Evolutionary conservation across 2,113 vertebrate species (phyloP).

Genomic region (Hymenochirus boettgeri): DNA sequence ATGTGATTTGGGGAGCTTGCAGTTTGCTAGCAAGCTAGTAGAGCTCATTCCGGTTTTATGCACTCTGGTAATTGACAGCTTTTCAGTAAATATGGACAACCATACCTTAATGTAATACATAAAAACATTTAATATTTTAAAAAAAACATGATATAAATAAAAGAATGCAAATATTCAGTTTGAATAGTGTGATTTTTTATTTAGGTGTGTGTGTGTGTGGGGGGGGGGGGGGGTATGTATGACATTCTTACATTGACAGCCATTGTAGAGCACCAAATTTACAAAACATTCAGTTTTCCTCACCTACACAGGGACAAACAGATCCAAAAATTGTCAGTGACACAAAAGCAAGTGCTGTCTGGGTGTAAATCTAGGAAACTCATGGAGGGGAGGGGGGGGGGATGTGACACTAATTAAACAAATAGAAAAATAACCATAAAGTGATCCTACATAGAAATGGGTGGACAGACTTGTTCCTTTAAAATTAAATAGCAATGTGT

Average conservation of each 20-base stretch:
- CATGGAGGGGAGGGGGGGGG: background rate
- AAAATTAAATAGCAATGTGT: background rate
- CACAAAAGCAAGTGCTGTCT: slow-evolving; percentile 15
- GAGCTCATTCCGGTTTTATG: no score
- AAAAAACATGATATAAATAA: no score
- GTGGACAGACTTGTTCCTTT: background rate
- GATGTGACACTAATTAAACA: background rate
- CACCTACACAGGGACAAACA: slow-evolving; percentile 47
- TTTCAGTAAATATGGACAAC: no score
- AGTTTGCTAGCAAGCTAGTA: no score
- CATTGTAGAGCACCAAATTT: slow-evolving; percentile 53
- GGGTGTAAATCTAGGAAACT: background rate
- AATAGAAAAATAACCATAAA: background rate
- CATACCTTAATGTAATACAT: no score
- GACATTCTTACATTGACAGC: slow-evolving; percentile 59
- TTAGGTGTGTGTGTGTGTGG: no score
- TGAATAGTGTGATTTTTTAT: slow-evolving; percentile 66
- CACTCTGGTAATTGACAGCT: no score
- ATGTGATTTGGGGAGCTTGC: no score
- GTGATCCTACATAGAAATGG: background rate
- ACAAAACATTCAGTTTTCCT: slow-evolving; percentile 45
- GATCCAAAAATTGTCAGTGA: slow-evolving; percentile 46
- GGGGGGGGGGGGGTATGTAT: slow-evolving; percentile 45
- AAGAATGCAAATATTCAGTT: background rate
- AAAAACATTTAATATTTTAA: no score